Conservation (phyloP, 2,888 invertebrate genomes). For the Orchestes rusci region DNA sequence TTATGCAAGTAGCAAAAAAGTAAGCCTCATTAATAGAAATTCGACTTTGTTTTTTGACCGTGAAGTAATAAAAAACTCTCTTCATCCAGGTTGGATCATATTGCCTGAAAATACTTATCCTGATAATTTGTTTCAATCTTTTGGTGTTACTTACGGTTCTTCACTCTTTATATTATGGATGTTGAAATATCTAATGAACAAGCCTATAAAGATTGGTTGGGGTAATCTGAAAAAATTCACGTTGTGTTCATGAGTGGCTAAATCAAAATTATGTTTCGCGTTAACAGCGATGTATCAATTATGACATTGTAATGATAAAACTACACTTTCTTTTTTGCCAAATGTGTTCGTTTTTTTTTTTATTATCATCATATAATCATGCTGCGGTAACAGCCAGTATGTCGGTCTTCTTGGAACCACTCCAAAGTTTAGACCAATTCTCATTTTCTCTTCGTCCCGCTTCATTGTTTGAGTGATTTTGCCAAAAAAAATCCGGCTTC, state of each 20-base stretch:
- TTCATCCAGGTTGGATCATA: constrained; percentile 37
- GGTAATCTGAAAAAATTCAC: constrained; percentile 40
- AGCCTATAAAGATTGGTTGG: constrained; percentile 50
- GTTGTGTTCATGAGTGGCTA: too few species aligned
- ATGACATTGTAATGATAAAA: too few species aligned
- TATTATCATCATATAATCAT: too few species aligned
- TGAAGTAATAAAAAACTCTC: constrained; percentile 41
- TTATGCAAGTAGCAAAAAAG: constrained; percentile 50
- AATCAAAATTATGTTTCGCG: background rate
- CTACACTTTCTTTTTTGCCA: too few species aligned
- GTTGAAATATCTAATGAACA: constrained; percentile 49
- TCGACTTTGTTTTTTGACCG: constrained; percentile 32
- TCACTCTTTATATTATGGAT: constrained; percentile 37
- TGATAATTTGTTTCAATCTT: background rate
- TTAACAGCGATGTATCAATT: background rate
- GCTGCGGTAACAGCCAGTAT: too few species aligned
- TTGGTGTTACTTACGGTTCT: constrained; percentile 29
- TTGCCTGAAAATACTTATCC: constrained; percentile 17
- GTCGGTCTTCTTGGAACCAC: too few species aligned
- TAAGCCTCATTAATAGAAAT: constrained; percentile 48
- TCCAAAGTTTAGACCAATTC: too few species aligned
- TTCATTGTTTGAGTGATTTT: too few species aligned
- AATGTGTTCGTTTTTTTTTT: too few species aligned
- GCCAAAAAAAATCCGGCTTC: too few species aligned
- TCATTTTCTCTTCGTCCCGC: too few species aligned